Conservation (phyloP, 2,888 invertebrate species). For the Neoascia interrupta region DNA sequence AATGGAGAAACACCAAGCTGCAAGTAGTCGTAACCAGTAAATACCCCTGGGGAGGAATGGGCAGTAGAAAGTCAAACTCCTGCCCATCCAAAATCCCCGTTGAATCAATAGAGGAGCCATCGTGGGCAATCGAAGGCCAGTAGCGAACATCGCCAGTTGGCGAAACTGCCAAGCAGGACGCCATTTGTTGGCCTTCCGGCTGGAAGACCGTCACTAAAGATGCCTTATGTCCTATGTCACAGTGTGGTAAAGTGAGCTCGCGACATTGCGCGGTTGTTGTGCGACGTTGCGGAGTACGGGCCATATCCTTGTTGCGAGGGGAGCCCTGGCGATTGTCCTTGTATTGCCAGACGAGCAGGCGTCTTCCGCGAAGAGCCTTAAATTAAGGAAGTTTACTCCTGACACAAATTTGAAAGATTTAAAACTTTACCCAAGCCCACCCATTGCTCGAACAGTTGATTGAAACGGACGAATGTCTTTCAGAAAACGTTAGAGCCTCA, state of each 20-base stretch:
- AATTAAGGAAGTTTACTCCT: not conserved
- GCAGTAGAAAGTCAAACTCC: constrained; percentile 88
- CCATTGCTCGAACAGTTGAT: constrained; percentile 81
- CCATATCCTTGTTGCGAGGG: constrained; percentile 70
- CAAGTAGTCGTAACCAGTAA: constrained; percentile 95
- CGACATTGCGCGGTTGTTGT: constrained; percentile 84
- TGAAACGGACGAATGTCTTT: constrained; percentile 81
- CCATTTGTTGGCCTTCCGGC: constrained; percentile 83
- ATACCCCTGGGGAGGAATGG: constrained; percentile 86
- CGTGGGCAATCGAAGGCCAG: constrained; percentile 94
- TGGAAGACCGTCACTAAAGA: constrained; percentile 89
- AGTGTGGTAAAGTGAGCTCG: constrained; percentile 93
- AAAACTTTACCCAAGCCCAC: constrained; percentile 82
- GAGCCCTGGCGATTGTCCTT: constrained; percentile 78
- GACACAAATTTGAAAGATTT: not conserved
- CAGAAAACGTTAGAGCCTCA: constrained; percentile 91
- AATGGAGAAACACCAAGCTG: constrained; percentile 87
- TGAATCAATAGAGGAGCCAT: constrained; percentile 90
- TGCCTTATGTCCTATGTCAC: constrained; percentile 94
- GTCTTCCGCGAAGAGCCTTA: constrained; percentile 92
- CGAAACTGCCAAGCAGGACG: constrained; percentile 94
- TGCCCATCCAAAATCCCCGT: constrained; percentile 93
- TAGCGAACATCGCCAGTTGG: constrained; percentile 95
- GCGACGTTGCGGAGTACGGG: constrained; percentile 80
- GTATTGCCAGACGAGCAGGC: constrained; percentile 92